Conservation (phyloP, 2,797 vertebrate genomes). For the Megaceryle alcyon region DNA sequence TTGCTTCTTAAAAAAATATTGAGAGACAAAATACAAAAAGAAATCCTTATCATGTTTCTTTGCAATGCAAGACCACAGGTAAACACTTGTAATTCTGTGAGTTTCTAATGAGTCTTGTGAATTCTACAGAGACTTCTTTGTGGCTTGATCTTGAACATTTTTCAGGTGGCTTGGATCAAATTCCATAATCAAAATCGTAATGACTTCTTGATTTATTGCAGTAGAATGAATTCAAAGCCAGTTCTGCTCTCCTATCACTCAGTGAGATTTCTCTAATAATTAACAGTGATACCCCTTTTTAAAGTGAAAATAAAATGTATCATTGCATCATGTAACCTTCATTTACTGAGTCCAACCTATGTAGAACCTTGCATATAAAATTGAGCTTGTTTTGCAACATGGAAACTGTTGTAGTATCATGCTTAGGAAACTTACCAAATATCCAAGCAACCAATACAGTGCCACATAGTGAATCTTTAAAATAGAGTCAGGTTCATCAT, state of each 20-base stretch:
- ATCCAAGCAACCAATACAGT: not conserved
- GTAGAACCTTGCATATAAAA: not conserved
- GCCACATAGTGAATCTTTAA: not conserved
- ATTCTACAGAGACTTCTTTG: not conserved
- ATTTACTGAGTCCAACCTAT: not conserved
- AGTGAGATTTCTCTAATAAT: not conserved
- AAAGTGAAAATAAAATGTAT: not conserved
- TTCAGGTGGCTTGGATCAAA: not conserved
- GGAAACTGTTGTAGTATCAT: not conserved
- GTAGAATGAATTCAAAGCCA: not conserved
- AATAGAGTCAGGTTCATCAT: not conserved
- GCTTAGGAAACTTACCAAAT: not conserved
- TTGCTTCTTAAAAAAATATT: not conserved
- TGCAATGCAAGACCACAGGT: not conserved
- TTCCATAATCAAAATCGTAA: not conserved
- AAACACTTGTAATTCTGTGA: not conserved
- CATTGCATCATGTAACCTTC: not conserved
- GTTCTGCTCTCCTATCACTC: not conserved
- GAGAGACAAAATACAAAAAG: not conserved
- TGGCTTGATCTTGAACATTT: not conserved
- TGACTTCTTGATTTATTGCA: not conserved
- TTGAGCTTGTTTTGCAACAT: not conserved
- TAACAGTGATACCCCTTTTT: not conserved
- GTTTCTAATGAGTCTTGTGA: not conserved
- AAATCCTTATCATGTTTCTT: not conserved